A percentile compares a stretch with the other conserved stretches of the same genome.
phyloP scores from a whole-genome alignment of 2,888 invertebrate genomes.

The Leptogaster cylindrica region DNA sequence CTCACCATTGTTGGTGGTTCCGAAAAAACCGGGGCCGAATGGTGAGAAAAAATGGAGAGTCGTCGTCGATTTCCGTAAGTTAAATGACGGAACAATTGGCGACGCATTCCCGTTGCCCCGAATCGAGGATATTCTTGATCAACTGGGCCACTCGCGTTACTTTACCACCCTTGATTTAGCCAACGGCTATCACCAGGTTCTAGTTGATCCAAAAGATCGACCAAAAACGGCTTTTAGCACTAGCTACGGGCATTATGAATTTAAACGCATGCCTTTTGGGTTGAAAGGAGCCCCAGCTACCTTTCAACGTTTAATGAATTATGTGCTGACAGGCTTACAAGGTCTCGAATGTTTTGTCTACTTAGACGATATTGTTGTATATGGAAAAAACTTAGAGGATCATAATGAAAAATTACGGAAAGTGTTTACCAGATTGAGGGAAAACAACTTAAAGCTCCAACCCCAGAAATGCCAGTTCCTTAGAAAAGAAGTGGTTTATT shows the following conservation, averaged over 20 bases:
- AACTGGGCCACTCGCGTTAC: slow-evolving; percentile 43
- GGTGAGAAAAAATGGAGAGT: too few species aligned
- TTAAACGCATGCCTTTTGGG: slow-evolving; percentile 54
- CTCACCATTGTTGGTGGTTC: neutral
- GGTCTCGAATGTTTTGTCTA: slow-evolving; percentile 46
- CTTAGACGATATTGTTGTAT: too few species aligned
- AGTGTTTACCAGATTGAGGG: too few species aligned
- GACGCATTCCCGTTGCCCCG: slow-evolving; percentile 46
- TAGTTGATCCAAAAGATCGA: slow-evolving; percentile 38
- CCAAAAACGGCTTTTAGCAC: slow-evolving; percentile 47
- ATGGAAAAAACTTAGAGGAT: too few species aligned
- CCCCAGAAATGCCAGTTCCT: too few species aligned
- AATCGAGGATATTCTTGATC: slow-evolving; percentile 41
- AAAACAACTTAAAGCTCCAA: too few species aligned
- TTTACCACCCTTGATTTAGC: slow-evolving; percentile 46
- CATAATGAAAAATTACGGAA: too few species aligned
- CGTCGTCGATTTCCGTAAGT: too few species aligned
- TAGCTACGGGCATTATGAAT: slow-evolving; percentile 41
- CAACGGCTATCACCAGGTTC: slow-evolving; percentile 48
- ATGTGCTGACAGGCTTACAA: slow-evolving; percentile 53
- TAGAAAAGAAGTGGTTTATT: too few species aligned
- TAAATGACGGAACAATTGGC: neutral
- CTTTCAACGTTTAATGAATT: slow-evolving; percentile 57
- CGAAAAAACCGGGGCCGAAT: neutral
- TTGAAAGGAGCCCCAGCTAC: slow-evolving; percentile 58